Conservation (phyloP, 2,113 vertebrate species). For the Poeciliopsis turrubarensis region DNA sequence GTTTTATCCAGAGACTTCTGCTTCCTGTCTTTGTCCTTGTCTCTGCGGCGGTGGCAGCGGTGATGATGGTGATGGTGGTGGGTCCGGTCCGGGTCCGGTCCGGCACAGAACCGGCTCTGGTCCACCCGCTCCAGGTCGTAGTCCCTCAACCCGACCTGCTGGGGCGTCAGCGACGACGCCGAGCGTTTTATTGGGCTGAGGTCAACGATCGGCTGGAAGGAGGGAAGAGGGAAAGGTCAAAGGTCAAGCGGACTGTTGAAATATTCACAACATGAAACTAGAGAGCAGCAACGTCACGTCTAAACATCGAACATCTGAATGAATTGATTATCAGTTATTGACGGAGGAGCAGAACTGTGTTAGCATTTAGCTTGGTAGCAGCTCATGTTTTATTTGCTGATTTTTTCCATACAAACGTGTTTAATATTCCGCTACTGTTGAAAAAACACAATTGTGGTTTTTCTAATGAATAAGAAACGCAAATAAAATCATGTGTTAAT, state of each 20-base stretch:
- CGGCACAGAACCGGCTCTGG: constrained; percentile 42
- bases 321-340: neutral
- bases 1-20: constrained; percentile 88
- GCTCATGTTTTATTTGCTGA: too few relatives aligned
- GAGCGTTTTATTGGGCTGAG: constrained; percentile 94
- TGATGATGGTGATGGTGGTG: constrained; percentile 83
- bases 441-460: too few relatives aligned
- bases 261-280: constrained; percentile 51
- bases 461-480: too few relatives aligned
- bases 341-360: too few relatives aligned
- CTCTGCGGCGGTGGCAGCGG: constrained; percentile 90
- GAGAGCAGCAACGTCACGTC: constrained; percentile 30
- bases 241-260: neutral
- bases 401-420: too few relatives aligned
- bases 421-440: too few relatives aligned
- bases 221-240: constrained; percentile 15
- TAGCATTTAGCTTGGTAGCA: too few relatives aligned
- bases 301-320: constrained; percentile 23
- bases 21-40: constrained; percentile 90
- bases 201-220: constrained; percentile 85
- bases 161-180: constrained; percentile 88
- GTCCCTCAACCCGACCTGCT: constrained; percentile 80
- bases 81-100: constrained; percentile 71
- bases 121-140: constrained; percentile 81
- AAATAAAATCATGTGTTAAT: too few relatives aligned